Conservation (phyloP, 2,888 invertebrate species). For the Leptothorax acervorum region DNA sequence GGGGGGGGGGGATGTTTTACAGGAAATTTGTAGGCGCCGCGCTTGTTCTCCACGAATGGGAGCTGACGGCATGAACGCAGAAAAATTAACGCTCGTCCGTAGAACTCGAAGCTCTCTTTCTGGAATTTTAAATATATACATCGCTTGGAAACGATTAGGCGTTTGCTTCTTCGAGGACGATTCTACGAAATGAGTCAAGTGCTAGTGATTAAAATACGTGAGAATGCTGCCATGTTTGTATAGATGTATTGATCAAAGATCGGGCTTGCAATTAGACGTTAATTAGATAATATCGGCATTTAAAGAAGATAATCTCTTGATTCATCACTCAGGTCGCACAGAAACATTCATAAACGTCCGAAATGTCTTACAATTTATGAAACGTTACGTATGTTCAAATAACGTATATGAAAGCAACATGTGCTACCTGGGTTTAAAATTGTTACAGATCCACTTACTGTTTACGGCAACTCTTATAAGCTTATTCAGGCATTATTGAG, state of each 20-base stretch:
- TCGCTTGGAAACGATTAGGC: neutral
- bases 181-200: neutral
- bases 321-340: neutral
- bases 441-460: neutral
- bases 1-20: neutral
- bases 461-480: neutral
- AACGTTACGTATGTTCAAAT: no score
- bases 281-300: neutral
- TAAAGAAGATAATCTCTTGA: neutral
- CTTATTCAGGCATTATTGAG: neutral
- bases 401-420: no score
- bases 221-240: neutral
- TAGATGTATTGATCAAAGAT: neutral
- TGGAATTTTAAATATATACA: neutral
- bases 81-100: constrained; percentile 3
- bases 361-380: no score
- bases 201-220: neutral
- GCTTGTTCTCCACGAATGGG: neutral
- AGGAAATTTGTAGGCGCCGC: constrained; percentile 39
- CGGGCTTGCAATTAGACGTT: neutral
- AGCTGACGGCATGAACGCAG: neutral
- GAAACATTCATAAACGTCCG: no score
- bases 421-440: neutral
- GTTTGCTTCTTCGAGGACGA: constrained; percentile 1
- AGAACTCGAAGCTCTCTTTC: neutral